A percentile compares a stretch with the other conserved stretches of the same genome.
These are phyloP conservation scores for Prionailurus viverrinus DNA, from an alignment of 2,113 vertebrate species.

Conservation along the genomic window DNA sequence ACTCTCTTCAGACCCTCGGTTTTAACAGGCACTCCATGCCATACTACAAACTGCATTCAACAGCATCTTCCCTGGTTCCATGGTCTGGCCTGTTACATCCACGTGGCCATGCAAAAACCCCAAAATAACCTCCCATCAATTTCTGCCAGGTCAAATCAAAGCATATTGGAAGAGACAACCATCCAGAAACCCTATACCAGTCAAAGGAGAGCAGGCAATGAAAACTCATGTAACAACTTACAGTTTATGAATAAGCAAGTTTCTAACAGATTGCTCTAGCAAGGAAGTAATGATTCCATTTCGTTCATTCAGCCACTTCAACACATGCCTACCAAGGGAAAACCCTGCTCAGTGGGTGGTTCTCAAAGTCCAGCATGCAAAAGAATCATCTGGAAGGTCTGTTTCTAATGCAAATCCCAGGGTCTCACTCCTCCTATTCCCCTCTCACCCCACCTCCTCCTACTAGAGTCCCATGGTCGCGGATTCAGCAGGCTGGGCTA, in stretches of 20 bases:
- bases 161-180: background rate
- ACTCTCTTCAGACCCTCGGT: background rate
- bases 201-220: background rate
- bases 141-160: background rate
- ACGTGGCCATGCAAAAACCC: background rate
- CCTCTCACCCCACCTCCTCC: too few relatives aligned
- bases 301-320: background rate
- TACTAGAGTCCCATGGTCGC: background rate
- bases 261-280: background rate
- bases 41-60: background rate
- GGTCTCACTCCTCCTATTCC: background rate
- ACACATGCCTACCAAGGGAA: background rate
- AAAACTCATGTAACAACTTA: background rate
- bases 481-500: background rate
- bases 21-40: background rate
- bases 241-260: background rate
- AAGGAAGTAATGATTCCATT: background rate
- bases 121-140: background rate
- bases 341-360: background rate
- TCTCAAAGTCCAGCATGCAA: background rate
- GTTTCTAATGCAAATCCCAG: background rate
- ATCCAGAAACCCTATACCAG: background rate
- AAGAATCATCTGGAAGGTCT: background rate
- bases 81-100: background rate
- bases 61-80: background rate